Conservation (phyloP, 2,113 vertebrate genomes). For the Microcebus jonahi region DNA sequence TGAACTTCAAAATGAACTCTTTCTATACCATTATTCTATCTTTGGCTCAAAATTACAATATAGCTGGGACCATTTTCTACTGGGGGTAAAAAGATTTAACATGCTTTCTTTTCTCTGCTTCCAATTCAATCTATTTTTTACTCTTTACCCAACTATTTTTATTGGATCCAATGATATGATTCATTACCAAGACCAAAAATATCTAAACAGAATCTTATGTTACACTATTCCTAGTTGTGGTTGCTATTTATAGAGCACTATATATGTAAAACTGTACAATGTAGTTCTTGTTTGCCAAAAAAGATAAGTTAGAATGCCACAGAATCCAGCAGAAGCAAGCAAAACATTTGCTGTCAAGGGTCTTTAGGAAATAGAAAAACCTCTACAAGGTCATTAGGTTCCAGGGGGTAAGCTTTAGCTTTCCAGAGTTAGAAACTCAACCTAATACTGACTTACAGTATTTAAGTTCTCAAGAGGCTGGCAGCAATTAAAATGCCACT, state of each 20-base stretch:
- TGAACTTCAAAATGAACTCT: conserved; percentile 41
- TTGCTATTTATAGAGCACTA: conserved; percentile 35
- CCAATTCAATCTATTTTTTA: conserved; percentile 57
- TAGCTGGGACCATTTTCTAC: conserved; percentile 22
- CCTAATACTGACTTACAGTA: not conserved
- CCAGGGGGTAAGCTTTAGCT: not conserved
- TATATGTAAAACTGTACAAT: conserved; percentile 12
- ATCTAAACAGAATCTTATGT: conserved; percentile 44
- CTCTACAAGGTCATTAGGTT: not conserved
- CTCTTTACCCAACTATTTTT: conserved; percentile 39
- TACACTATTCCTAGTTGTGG: conserved; percentile 51
- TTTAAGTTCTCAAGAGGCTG: not conserved
- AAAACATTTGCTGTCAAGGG: not conserved
- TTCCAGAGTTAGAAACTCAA: not conserved
- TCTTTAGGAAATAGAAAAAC: not conserved
- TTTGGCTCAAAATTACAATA: conserved; percentile 39
- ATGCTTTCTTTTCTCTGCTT: conserved; percentile 37
- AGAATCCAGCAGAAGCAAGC: conserved; percentile 16
- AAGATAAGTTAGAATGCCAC: not conserved
- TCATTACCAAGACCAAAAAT: conserved; percentile 73
- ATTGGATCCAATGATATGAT: conserved; percentile 63
- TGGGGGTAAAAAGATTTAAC: conserved; percentile 20
- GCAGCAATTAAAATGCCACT: not conserved
- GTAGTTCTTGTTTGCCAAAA: conserved; percentile 29
- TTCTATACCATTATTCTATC: not conserved